A percentile compares a stretch with the other conserved stretches of the same genome.
phyloP scores from a whole-genome alignment of 2,113 vertebrate species.

The Oryzias javanicus region DNA sequence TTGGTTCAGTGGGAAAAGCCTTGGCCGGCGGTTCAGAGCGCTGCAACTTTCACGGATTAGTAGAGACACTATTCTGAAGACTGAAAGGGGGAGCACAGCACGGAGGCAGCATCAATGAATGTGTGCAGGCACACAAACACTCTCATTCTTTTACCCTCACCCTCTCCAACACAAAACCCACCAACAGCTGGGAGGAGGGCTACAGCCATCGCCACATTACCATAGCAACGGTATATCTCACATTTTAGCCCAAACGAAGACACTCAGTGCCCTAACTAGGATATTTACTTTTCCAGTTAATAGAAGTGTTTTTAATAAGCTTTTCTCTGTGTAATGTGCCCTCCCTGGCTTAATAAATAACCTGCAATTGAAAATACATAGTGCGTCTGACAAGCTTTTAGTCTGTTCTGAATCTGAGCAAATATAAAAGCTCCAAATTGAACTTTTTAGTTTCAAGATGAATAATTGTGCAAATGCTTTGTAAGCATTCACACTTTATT shows the following conservation, averaged over 20 bases:
- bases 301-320: constrained; percentile 70
- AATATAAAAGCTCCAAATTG: constrained; percentile 51
- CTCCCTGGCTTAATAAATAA: constrained; percentile 67
- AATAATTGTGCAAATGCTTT: constrained; percentile 2
- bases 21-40: constrained; percentile 95
- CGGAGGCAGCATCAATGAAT: constrained; percentile 93
- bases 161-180: constrained; percentile 77
- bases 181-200: constrained; percentile 95
- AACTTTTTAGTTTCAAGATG: constrained; percentile 37
- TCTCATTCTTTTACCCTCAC: constrained; percentile 35
- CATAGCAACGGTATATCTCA: constrained; percentile 95
- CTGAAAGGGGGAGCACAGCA: constrained; percentile 96
- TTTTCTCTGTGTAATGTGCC: constrained; percentile 48
- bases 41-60: constrained; percentile 99
- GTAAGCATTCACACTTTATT: constrained; percentile 22
- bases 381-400: constrained; percentile 50
- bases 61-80: constrained; percentile 95
- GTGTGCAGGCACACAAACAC: constrained; percentile 75
- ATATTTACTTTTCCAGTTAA: constrained; percentile 77
- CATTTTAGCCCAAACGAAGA: constrained; percentile 94
- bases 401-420: constrained; percentile 53
- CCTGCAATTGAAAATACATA: constrained; percentile 54
- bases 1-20: constrained; percentile 95
- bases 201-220: constrained; percentile 89
- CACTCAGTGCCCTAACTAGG: constrained; percentile 81